Percentiles rank a stretch among this genome's conserved stretches.
Evolutionary conservation across 2,797 vertebrate genomes (phyloP).

Genomic region (Allobates femoralis): DNA sequence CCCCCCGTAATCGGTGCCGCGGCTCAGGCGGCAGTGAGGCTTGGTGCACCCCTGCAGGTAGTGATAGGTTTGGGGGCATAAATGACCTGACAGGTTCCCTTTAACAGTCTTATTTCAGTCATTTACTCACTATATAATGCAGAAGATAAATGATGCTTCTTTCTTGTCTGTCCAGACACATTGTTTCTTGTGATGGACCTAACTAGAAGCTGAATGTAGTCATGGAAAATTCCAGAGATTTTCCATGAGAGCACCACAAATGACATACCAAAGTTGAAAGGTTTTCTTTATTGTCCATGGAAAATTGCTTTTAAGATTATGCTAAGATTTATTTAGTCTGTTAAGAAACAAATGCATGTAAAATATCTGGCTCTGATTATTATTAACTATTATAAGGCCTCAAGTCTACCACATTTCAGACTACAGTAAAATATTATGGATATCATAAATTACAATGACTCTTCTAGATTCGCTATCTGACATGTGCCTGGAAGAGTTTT

Average conservation of each 20-base stretch:
- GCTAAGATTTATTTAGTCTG: conserved; percentile 22
- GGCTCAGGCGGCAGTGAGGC: too few relatives aligned
- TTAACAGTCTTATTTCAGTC: not conserved
- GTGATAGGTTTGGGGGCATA: too few relatives aligned
- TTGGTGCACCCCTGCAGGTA: too few relatives aligned
- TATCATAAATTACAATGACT: not conserved
- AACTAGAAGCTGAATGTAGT: not conserved
- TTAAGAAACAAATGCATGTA: not conserved
- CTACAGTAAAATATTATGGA: not conserved
- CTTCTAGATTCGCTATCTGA: not conserved
- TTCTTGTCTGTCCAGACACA: not conserved
- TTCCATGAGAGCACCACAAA: not conserved
- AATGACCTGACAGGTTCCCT: too few relatives aligned
- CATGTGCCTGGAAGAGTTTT: not conserved
- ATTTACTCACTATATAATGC: not conserved
- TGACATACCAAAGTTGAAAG: not conserved
- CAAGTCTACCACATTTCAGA: not conserved
- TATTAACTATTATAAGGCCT: not conserved
- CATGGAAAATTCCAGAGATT: conserved; percentile 35
- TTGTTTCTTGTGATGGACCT: not conserved
- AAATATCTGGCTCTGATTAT: not conserved
- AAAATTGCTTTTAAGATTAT: conserved; percentile 13
- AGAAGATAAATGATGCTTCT: not conserved
- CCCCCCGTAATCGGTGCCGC: too few relatives aligned
- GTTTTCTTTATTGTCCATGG: conserved; percentile 1